Base-by-base conservation (phyloP, 1,140 invertebrate species). In the Pseudomyrmex concolor region DNA sequence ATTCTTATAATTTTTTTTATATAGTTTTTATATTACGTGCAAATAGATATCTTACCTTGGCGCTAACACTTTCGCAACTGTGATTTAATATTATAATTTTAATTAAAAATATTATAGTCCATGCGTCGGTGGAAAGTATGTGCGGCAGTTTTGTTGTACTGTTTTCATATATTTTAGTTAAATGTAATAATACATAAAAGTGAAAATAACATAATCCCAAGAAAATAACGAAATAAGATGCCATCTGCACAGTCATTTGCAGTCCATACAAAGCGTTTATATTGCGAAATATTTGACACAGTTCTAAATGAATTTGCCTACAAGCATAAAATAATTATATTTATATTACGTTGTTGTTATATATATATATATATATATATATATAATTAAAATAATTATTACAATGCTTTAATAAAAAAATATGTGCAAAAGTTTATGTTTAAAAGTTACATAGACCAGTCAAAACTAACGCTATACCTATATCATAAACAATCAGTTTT, bases 241-340 rank as follows among this genome's bases (percentile, higher is more conserved):
- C 1, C 63, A 68, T 68, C 5, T 78, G 74, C 4, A 78, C 1
- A 13, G 63, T 68, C 13, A 78, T 68, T 67, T 81, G 55, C 0
- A 19, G 48, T 62, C 57, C 67, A 34, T 72, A 81, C 1, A 81
- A 34, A 4, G 2, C 0, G 50, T 81, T 81, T 43, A 81, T 60
- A 50, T 72, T 8, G 13, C 15, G 77, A 22, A 45, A 19, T 60
- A 72, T 45, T 15, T 25, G 15, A 19, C 67, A 72, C n/a, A 81
- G 77, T 60, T 81, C 55, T 10, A 34, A 62, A 51, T 81, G 68
- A 60, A 81, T 43, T 2, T 72, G 67, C 45, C 77, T 80, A 34
- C 17, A 72, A 72, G 5, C 4, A 34, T 5, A 34, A 34, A 34
- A 34, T 34, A 34, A 34, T 34, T 34, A 34, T 34, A 34, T 34